Conservation (phyloP, 64 coral and sea anemone genomes). For the Astreopora myriophthalma region DNA sequence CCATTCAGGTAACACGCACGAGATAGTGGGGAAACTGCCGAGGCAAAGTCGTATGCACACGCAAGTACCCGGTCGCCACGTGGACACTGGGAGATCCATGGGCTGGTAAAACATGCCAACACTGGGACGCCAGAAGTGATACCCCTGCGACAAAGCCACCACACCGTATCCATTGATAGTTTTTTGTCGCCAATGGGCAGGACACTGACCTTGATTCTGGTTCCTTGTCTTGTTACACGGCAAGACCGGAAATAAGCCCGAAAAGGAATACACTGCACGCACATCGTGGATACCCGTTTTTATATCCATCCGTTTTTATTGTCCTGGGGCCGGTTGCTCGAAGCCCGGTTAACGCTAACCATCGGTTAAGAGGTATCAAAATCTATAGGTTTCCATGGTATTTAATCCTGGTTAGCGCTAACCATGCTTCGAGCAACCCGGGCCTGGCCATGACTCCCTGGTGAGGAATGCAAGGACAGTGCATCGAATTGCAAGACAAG, state of each 20-base stretch:
- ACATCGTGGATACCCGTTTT: not conserved
- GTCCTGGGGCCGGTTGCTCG: too few relatives aligned
- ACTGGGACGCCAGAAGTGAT: not conserved
- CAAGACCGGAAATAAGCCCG: not conserved
- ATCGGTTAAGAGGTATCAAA: too few relatives aligned
- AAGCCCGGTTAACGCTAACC: too few relatives aligned
- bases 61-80: not conserved
- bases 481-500: not conserved
- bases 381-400: too few relatives aligned
- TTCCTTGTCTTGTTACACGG: not conserved
- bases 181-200: not conserved
- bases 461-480: not conserved
- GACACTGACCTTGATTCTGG: not conserved
- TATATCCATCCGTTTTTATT: not conserved
- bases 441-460: not conserved
- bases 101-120: not conserved
- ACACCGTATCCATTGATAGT: not conserved
- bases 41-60: not conserved
- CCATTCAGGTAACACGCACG: not conserved
- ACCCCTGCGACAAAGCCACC: not conserved
- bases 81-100: not conserved
- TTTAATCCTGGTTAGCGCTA: too few relatives aligned
- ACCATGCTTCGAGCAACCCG: too few relatives aligned
- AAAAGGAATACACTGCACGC: not conserved
- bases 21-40: not conserved